Evolutionary conservation across 2,797 vertebrate species (phyloP).

Genomic region (Threskiornis aethiopicus): DNA sequence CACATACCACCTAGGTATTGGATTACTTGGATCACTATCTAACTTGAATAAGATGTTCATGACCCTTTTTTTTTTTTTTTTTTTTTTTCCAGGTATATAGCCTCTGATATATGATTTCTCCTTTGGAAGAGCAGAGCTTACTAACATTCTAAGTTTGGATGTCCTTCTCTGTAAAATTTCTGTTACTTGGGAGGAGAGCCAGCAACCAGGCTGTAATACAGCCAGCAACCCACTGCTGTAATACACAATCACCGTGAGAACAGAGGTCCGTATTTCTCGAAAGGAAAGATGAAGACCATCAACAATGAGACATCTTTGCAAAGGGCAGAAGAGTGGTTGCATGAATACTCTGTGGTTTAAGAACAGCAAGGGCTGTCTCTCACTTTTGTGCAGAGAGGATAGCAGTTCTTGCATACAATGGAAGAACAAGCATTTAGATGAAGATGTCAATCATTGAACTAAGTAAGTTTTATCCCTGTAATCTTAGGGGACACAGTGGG

Average conservation of each 20-base stretch:
- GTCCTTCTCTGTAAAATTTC: neutral
- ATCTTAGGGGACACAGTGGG: neutral
- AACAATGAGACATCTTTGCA: neutral
- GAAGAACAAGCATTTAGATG: constrained; percentile 23
- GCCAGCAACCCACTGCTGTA: neutral
- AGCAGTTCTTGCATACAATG: neutral
- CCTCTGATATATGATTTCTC: neutral
- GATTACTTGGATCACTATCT: neutral
- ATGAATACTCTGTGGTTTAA: neutral
- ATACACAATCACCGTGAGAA: neutral
- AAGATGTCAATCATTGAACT: constrained; percentile 28
- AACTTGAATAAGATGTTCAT: neutral
- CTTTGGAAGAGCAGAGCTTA: neutral
- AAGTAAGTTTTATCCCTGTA: constrained; percentile 14
- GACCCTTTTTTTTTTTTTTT: neutral
- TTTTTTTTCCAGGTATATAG: neutral
- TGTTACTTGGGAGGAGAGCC: neutral
- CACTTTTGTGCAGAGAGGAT: neutral
- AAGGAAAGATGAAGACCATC: neutral
- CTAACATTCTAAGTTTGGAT: neutral
- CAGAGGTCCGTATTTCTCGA: neutral
- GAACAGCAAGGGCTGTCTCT: neutral
- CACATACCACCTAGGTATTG: neutral
- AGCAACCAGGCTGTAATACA: neutral
- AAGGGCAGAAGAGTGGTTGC: neutral